These are phyloP conservation scores for Semicossyphus pulcher DNA, from an alignment of 2,113 vertebrate genomes.

Conservation along the genomic window DNA sequence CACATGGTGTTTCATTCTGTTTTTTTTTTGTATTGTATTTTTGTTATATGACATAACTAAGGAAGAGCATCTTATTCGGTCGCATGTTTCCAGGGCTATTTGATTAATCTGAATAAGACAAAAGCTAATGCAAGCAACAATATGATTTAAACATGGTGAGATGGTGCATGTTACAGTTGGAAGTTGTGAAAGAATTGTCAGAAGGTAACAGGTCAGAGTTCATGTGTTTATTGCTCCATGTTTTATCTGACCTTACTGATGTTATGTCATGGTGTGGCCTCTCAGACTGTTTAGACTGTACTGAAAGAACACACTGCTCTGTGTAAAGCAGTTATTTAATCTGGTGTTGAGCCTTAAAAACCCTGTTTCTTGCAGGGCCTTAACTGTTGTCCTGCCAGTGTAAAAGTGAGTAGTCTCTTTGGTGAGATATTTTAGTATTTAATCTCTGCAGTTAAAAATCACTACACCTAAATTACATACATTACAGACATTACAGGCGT, in stretches of 20 bases:
- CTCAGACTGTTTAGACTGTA: slow-evolving; percentile 36
- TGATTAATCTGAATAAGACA: neutral
- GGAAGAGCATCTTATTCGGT: too few species aligned
- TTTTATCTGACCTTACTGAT: slow-evolving; percentile 30
- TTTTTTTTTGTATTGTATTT: too few species aligned
- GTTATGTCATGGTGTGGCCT: neutral
- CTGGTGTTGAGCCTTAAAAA: neutral
- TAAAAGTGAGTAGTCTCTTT: neutral
- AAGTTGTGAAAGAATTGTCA: neutral
- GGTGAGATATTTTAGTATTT: neutral
- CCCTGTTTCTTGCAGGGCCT: too few species aligned
- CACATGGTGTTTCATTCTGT: too few species aligned
- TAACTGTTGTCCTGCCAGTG: too few species aligned
- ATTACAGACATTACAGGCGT: too few species aligned
- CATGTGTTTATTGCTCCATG: neutral
- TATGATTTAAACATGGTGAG: neutral
- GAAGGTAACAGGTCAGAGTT: slow-evolving; percentile 3
- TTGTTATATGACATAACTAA: too few species aligned
- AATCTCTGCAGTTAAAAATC: too few species aligned
- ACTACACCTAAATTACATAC: too few species aligned
- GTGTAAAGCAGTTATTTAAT: slow-evolving; percentile 6
- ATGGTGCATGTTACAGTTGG: neutral
- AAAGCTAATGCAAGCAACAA: neutral
- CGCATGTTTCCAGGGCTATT: neutral
- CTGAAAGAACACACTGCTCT: neutral